Evolutionary conservation across 64 coral and sea anemone species (phyloP), one percentile per base, ranked within the genome.

Genomic region (Pocillopora damicornis): DNA sequence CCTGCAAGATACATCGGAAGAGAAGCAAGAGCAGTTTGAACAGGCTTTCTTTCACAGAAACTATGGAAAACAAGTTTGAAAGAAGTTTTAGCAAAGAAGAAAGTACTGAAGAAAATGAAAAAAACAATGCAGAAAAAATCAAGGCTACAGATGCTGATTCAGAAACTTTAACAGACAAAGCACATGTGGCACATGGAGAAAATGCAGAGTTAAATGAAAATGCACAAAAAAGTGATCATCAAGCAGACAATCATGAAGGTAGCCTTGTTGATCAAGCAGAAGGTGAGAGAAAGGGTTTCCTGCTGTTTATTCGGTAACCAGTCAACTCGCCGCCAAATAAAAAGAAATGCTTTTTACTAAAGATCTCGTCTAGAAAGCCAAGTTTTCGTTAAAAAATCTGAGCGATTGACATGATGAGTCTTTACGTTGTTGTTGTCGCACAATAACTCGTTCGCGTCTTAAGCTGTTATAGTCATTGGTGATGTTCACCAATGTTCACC

Each of bases 1-100:
- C 94, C 0, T 96, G 91, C 75, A 96, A 96, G 65, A 72, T 96
- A 63, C 94, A 96, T 72, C 88, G 94, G 35, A 96, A 96, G 78
- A 90, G 83, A 65, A 87, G 91, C 59, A 81, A 88, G 74, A 94
- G 59, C 82, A 94, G 92, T 20, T 17, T 73, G 13, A 73, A 85
- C 18, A 75, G 90, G 15, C 58, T 87, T 38, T 96, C 94, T 1
- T 90, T 96, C 34, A 90, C 94, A 17, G 94, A 96, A 76, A 85
- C 63, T 37, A 72, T 74, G 15, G 89, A 90, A 60, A 30, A 42
- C 11, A 90, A 88, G 59, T 80, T 78, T 14, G 56, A 58, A 35
- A 89, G 75, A 78, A 86, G 78, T 37, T 26, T 68, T 84, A 65
- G 59, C 76, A 75, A 74, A 63, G 77, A 74, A 59, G 57, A 90